Evolutionary conservation across 2,888 invertebrate genomes (phyloP).

Genomic region (Dynastes tityus): DNA sequence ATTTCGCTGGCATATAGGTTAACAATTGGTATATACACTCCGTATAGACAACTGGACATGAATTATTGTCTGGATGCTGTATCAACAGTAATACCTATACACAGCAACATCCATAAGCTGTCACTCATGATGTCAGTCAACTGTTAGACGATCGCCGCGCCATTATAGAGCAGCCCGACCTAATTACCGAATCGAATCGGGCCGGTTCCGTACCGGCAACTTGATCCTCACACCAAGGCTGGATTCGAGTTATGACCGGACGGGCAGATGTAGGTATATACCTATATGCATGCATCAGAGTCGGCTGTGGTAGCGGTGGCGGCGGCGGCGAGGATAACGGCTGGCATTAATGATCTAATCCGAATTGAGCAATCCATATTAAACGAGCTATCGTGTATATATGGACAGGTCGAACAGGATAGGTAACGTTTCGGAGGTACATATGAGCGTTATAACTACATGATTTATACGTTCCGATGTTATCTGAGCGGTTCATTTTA

Average conservation of each 20-base stretch:
- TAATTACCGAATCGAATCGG: slow-evolving; percentile 20
- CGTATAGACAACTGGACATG: neutral
- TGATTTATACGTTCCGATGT: slow-evolving; percentile 46
- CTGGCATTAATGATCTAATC: slow-evolving; percentile 40
- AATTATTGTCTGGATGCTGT: neutral
- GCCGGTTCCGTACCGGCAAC: too few species aligned
- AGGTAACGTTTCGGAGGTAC: neutral
- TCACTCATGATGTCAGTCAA: slow-evolving; percentile 19
- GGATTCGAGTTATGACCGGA: too few species aligned
- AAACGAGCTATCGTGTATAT: slow-evolving; percentile 15
- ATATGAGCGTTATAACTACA: slow-evolving; percentile 24
- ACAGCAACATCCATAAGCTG: slow-evolving; percentile 3
- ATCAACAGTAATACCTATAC: slow-evolving; percentile 23
- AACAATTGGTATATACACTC: too few species aligned
- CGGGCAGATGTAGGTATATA: too few species aligned
- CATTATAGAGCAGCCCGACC: neutral
- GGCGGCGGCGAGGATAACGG: slow-evolving; percentile 4
- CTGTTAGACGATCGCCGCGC: slow-evolving; percentile 7
- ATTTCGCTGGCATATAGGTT: too few species aligned
- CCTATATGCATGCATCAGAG: too few species aligned
- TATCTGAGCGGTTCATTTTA: too few species aligned
- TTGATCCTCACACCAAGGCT: too few species aligned
- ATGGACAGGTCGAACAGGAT: too few species aligned
- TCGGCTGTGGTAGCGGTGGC: neutral
- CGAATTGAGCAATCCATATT: slow-evolving; percentile 28